These are phyloP conservation scores for Lamproptera curius DNA, from an alignment of 2,888 invertebrate genomes.

Conservation along the genomic window DNA sequence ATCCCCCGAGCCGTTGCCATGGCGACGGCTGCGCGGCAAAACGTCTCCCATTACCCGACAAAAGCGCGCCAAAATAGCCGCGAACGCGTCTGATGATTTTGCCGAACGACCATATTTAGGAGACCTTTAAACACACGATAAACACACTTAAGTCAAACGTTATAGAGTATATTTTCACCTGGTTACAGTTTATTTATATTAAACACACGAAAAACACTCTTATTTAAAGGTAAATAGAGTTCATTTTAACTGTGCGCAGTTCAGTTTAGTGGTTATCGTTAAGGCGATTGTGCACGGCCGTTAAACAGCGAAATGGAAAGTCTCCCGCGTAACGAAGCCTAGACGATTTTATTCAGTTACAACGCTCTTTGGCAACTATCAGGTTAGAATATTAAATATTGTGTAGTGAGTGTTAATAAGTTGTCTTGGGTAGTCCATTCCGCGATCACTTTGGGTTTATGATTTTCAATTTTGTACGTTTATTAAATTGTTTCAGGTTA, in stretches of 20 bases:
- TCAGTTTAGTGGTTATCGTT: conserved; percentile 30
- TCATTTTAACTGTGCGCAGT: conserved; percentile 1
- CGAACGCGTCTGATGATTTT: conserved; percentile 33
- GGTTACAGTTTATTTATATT: too few species aligned
- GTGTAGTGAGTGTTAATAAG: background rate
- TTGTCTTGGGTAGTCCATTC: background rate
- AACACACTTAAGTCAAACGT: conserved; percentile 16
- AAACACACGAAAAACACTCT: conserved; percentile 2
- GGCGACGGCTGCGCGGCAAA: conserved; percentile 31
- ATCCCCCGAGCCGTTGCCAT: conserved; percentile 21
- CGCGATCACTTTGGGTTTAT: too few species aligned
- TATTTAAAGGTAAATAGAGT: conserved; percentile 19
- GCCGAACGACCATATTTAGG: conserved; percentile 21
- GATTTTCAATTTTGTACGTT: too few species aligned
- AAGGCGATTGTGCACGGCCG: conserved; percentile 50
- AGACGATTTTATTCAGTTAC: conserved; percentile 36
- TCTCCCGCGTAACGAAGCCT: conserved; percentile 44
- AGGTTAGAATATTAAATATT: conserved; percentile 15
- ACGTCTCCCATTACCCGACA: conserved; percentile 44
- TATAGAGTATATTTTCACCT: background rate
- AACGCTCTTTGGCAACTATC: conserved; percentile 27
- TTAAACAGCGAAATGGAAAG: conserved; percentile 56
- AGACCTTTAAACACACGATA: conserved; percentile 13
- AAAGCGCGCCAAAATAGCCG: conserved; percentile 32
- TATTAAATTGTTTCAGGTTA: too few species aligned